Evolutionary conservation across 1,140 invertebrate species (phyloP).

Genomic region (Drosophila saltans): DNA sequence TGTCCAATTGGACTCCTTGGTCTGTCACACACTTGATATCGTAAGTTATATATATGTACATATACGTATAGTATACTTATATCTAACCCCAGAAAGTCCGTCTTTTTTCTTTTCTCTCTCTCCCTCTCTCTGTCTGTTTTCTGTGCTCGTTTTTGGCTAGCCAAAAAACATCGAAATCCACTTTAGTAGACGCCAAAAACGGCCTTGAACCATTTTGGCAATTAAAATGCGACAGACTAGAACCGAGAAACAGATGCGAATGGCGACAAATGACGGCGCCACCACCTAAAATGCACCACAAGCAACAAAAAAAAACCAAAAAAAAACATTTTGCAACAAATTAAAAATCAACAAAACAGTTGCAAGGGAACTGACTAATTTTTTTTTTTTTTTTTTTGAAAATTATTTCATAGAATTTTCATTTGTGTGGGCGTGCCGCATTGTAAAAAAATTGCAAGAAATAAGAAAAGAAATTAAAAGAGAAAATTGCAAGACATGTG

Average conservation of each 20-base stretch:
- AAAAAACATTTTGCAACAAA: constrained; percentile 16
- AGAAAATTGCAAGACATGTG: constrained; percentile 24
- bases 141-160: constrained; percentile 8
- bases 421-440: constrained; percentile 31
- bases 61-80: background rate
- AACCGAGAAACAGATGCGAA: constrained; percentile 20
- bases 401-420: background rate
- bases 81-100: constrained; percentile 13
- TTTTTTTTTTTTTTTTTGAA: background rate
- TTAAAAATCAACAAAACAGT: background rate
- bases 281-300: constrained; percentile 43
- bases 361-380: background rate
- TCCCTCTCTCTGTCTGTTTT: background rate
- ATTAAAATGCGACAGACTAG: constrained; percentile 41
- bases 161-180: constrained; percentile 41
- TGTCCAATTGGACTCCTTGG: constrained; percentile 18
- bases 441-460: constrained; percentile 42
- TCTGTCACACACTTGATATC: constrained; percentile 9
- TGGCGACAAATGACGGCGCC: constrained; percentile 28
- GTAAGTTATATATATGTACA: background rate
- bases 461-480: background rate
- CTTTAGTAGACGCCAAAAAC: constrained; percentile 34
- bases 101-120: background rate
- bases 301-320: background rate
- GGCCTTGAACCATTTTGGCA: constrained; percentile 52